Evolutionary conservation across 92 coral and sea anemone genomes (phyloP).

Genomic region (Siderastrea radians): DNA sequence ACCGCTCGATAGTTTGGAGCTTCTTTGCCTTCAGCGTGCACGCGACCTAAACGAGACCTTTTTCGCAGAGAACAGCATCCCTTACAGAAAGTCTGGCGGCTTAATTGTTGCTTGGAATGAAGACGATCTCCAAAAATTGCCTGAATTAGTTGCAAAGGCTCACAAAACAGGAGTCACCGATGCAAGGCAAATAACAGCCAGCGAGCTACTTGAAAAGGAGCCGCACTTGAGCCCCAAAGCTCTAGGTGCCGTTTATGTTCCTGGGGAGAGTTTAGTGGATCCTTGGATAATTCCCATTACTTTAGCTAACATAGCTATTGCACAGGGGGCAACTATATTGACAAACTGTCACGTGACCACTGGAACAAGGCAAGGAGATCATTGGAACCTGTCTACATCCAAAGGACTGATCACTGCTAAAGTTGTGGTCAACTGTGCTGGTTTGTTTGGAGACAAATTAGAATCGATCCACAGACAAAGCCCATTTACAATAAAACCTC

Average conservation of each 20-base stretch:
- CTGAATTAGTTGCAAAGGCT: conserved; percentile 63
- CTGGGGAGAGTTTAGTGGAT: conserved; percentile 78
- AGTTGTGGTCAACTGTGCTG: conserved; percentile 85
- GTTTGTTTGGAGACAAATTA: conserved; percentile 80
- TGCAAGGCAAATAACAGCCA: conserved; percentile 63
- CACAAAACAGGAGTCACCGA: conserved; percentile 59
- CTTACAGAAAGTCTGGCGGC: conserved; percentile 75
- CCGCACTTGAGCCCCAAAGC: conserved; percentile 70
- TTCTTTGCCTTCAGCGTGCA: conserved; percentile 70
- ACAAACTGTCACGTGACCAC: conserved; percentile 67
- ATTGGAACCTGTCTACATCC: conserved; percentile 73
- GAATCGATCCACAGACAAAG: conserved; percentile 69
- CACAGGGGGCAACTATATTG: conserved; percentile 52
- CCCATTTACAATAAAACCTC: conserved; percentile 86
- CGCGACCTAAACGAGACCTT: conserved; percentile 62
- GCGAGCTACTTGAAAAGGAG: conserved; percentile 63
- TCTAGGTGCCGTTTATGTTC: conserved; percentile 79
- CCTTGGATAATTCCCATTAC: conserved; percentile 83
- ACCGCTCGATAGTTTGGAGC: conserved; percentile 67
- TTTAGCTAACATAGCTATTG: conserved; percentile 68
- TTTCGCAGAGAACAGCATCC: conserved; percentile 61
- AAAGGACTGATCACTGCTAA: conserved; percentile 66
- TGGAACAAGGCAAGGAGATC: conserved; percentile 34
- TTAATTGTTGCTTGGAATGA: conserved; percentile 80
- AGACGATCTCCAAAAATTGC: conserved; percentile 66